These are phyloP conservation scores for Clistopyga incitator DNA, from an alignment of 2,888 invertebrate species.

Conservation along the genomic window DNA sequence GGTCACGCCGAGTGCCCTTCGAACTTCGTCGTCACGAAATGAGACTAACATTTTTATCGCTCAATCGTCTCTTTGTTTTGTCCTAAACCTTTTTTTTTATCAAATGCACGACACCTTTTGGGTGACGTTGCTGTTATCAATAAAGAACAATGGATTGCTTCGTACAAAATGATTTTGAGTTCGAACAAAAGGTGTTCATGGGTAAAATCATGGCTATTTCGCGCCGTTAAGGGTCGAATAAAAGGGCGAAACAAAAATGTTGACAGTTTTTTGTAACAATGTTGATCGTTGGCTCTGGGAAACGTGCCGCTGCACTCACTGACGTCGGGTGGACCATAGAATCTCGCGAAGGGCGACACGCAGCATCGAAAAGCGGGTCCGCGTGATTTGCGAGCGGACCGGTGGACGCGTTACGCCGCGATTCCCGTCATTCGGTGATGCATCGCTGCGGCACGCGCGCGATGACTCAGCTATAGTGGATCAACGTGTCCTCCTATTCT, in stretches of 20 bases:
- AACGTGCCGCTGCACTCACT: slow-evolving; percentile 13
- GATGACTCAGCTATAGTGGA: slow-evolving; percentile 77
- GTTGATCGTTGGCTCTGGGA: slow-evolving; percentile 44
- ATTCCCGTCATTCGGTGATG: slow-evolving; percentile 81
- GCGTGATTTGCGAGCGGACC: slow-evolving; percentile 79
- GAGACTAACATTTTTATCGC: slow-evolving; percentile 69
- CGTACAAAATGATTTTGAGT: not conserved
- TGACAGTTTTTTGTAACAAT: not conserved
- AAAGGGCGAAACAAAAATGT: not conserved
- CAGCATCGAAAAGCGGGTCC: slow-evolving; percentile 64
- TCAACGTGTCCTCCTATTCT: slow-evolving; percentile 54
- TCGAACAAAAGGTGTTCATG: not conserved
- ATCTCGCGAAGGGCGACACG: slow-evolving; percentile 61
- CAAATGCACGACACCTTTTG: not conserved
- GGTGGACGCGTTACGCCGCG: slow-evolving; percentile 74
- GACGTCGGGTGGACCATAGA: slow-evolving; percentile 42
- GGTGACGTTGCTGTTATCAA: not conserved
- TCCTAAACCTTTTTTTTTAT: not conserved
- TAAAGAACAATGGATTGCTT: too few species aligned
- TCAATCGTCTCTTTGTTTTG: slow-evolving; percentile 48
- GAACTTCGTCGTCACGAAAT: slow-evolving; percentile 65
- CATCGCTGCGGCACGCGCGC: slow-evolving; percentile 81
- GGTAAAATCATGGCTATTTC: not conserved
- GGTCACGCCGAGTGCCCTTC: slow-evolving; percentile 75
- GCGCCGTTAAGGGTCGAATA: not conserved